These are phyloP conservation scores for Eutrigla gurnardus DNA, from an alignment of 2,797 vertebrate genomes.

Conservation along the genomic window DNA sequence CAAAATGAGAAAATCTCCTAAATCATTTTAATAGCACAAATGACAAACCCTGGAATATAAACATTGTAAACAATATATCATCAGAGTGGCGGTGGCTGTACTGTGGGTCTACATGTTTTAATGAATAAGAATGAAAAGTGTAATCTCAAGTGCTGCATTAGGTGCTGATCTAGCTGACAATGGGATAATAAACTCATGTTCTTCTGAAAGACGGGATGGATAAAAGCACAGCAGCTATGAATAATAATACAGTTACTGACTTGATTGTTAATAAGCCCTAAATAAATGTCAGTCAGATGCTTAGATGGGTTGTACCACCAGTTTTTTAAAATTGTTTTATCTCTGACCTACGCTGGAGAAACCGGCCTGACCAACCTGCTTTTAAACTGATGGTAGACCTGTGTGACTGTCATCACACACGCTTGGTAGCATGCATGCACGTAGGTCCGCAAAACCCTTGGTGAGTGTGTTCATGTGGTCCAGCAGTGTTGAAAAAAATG, in stretches of 20 bases:
- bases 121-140: too few species aligned
- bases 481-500: neutral
- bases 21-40: neutral
- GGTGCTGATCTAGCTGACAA: neutral
- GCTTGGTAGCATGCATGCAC: too few species aligned
- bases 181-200: conserved; percentile 1
- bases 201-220: neutral
- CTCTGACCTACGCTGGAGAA: neutral
- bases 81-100: neutral
- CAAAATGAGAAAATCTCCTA: neutral
- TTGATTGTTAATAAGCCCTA: too few species aligned
- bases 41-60: neutral
- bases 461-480: neutral
- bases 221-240: neutral
- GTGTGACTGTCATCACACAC: too few species aligned
- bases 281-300: too few species aligned
- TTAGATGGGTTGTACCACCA: too few species aligned
- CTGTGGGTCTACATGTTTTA: neutral
- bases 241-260: neutral
- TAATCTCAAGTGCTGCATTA: neutral
- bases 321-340: too few species aligned
- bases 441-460: neutral
- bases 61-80: neutral
- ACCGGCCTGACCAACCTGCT: neutral
- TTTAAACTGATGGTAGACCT: neutral